Evolutionary conservation across 2,888 invertebrate genomes (phyloP).

Genomic region (Adineta ricciae): DNA sequence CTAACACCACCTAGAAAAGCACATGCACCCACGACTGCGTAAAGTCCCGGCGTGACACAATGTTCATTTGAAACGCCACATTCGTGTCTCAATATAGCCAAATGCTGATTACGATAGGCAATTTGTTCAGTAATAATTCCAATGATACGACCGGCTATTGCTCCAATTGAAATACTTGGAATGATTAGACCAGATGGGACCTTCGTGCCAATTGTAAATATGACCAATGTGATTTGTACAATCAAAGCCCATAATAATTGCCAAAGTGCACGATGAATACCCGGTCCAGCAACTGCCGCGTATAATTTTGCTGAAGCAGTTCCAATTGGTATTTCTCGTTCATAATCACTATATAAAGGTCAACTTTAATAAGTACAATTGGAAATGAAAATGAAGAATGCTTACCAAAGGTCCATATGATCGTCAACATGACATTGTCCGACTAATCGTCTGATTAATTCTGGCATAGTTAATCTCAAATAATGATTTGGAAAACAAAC

Average conservation of each 20-base stretch:
- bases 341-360: conserved; percentile 61
- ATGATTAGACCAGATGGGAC: conserved; percentile 90
- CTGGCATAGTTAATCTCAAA: conserved; percentile 85
- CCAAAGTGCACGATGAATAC: conserved; percentile 78
- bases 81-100: conserved; percentile 28
- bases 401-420: conserved; percentile 60
- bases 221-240: conserved; percentile 77
- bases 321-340: conserved; percentile 66
- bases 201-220: conserved; percentile 98
- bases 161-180: conserved; percentile 84
- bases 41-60: conserved; percentile 92
- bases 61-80: conserved; percentile 61
- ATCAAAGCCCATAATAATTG: conserved; percentile 73
- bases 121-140: conserved; percentile 91
- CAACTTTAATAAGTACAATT: not conserved
- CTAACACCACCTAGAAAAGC: conserved; percentile 92
- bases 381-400: not conserved
- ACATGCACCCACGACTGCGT: conserved; percentile 99
- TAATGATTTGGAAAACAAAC: conserved; percentile 93
- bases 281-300: conserved; percentile 63
- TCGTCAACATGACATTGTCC: conserved; percentile 84
- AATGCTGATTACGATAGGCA: conserved; percentile 54
- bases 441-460: conserved; percentile 81
- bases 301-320: conserved; percentile 27
- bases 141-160: conserved; percentile 86